phyloP scores from a whole-genome alignment of 1,140 invertebrate species.

The Trypoxylus dichotomus region DNA sequence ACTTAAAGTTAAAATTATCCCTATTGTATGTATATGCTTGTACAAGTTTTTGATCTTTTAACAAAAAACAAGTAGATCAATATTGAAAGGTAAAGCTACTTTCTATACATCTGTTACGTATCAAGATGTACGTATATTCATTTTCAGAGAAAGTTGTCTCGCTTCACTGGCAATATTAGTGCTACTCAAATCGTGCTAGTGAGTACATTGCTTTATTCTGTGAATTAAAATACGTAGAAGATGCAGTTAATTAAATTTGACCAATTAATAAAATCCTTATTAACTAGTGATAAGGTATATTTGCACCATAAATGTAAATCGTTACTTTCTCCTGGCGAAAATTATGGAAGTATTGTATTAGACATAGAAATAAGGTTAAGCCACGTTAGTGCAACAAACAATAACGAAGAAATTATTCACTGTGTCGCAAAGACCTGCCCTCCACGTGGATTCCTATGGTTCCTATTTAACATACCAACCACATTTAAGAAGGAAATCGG shows the following conservation, averaged over 20 bases:
- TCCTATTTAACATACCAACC: conserved; percentile 51
- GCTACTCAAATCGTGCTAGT: too few relatives aligned
- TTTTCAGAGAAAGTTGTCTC: too few relatives aligned
- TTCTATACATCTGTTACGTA: too few relatives aligned
- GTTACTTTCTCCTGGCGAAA: conserved; percentile 55
- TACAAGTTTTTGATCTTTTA: too few relatives aligned
- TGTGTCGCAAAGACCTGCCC: conserved; percentile 56
- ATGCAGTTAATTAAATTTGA: background rate
- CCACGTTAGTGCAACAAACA: conserved; percentile 33
- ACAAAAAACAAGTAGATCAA: too few relatives aligned
- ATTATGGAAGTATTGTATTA: conserved; percentile 62
- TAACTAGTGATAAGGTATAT: background rate
- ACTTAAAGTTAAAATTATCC: too few relatives aligned
- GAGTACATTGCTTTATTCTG: too few relatives aligned
- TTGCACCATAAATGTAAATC: background rate
- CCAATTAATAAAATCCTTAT: background rate
- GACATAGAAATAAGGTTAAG: conserved; percentile 49
- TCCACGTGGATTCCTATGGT: conserved; percentile 46
- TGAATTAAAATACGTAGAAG: background rate
- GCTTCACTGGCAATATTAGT: too few relatives aligned
- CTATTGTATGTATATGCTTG: too few relatives aligned
- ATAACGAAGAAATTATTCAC: conserved; percentile 42
- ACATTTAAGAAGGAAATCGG: conserved; percentile 54
- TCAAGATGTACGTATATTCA: too few relatives aligned
- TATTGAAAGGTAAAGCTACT: too few relatives aligned